These are phyloP conservation scores for Platorchestia sp. DNA, from an alignment of 1,140 invertebrate species.

Conservation along the genomic window DNA sequence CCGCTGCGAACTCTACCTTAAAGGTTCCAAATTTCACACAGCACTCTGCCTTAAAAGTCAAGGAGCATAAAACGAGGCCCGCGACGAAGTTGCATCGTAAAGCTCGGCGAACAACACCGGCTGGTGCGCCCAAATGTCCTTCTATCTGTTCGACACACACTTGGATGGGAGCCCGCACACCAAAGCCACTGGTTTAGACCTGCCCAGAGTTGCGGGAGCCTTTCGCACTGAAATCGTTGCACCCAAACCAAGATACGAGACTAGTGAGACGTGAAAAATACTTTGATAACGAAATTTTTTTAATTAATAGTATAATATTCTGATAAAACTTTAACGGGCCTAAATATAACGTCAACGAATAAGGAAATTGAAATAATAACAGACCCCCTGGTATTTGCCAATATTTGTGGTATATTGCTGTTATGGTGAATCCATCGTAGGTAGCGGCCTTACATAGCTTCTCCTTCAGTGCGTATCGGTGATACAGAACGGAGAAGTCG, in stretches of 20 bases:
- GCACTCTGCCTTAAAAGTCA: background rate
- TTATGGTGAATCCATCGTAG: background rate
- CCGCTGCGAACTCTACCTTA: background rate
- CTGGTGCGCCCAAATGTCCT: background rate
- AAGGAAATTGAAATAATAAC: too few species aligned
- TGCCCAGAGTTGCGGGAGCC: background rate
- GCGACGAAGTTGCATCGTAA: background rate
- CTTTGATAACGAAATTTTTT: background rate
- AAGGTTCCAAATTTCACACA: background rate
- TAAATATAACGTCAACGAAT: background rate
- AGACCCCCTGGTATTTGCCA: background rate
- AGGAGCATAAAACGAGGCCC: background rate
- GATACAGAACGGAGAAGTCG: too few species aligned
- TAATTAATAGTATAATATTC: background rate
- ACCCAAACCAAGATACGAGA: background rate
- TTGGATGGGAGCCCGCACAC: background rate
- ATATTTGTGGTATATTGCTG: background rate
- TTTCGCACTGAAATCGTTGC: background rate
- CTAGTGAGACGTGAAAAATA: background rate
- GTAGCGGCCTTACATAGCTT: too few species aligned
- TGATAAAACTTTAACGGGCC: background rate
- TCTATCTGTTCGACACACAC: background rate
- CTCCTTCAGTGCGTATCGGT: too few species aligned
- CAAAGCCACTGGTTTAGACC: background rate
- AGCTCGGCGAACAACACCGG: conserved; percentile 2